phyloP scores from a whole-genome alignment of 2,113 vertebrate genomes.

The Hypanus sabinus region DNA sequence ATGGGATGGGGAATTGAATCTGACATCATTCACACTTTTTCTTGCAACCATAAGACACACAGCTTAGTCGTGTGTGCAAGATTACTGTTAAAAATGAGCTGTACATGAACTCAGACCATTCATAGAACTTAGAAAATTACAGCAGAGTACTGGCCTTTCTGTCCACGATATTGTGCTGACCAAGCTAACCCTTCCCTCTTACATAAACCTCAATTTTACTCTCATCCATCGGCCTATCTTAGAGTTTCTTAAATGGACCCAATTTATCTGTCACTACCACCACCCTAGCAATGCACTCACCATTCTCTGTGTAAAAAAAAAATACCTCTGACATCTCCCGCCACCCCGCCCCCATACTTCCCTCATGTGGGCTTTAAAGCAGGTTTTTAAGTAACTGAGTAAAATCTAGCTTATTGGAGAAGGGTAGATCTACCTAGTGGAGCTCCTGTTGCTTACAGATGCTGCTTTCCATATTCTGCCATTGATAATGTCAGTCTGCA shows the following conservation, averaged over 20 bases:
- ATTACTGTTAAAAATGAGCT: not conserved
- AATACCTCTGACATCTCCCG: no score
- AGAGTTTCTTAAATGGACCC: no score
- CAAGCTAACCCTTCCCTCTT: no score
- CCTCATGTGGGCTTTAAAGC: not conserved
- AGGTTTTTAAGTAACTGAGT: not conserved
- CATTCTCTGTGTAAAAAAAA: no score
- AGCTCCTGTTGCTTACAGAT: not conserved
- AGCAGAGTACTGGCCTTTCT: no score
- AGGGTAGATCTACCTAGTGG: not conserved
- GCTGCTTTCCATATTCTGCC: not conserved
- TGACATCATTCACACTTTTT: not conserved
- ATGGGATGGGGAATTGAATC: not conserved
- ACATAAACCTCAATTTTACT: no score
- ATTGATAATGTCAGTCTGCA: not conserved
- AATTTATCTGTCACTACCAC: no score
- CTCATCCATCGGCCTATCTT: no score
- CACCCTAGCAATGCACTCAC: no score
- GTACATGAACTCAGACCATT: not conserved
- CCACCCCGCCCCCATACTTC: no score
- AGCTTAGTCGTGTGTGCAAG: not conserved
- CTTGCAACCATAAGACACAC: not conserved
- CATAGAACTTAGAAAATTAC: no score
- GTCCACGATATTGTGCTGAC: no score
- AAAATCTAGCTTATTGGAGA: not conserved